These are phyloP conservation scores for Drosophila carrolli DNA, from an alignment of 1,140 invertebrate genomes.

Conservation along the genomic window DNA sequence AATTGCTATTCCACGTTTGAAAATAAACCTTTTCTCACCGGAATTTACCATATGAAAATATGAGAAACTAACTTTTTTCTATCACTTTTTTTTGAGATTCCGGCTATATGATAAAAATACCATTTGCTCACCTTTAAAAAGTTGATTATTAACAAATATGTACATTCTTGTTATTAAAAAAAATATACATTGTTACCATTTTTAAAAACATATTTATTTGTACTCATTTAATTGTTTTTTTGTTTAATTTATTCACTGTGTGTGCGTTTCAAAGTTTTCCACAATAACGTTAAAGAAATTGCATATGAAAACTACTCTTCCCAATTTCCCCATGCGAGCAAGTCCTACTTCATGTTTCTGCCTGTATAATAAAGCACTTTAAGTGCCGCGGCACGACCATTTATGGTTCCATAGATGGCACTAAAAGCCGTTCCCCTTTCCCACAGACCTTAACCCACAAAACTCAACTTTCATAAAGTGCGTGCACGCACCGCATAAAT, in stretches of 20 bases:
- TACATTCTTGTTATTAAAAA: too few species aligned
- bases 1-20: too few species aligned
- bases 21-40: too few species aligned
- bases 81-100: too few species aligned
- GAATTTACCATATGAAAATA: too few species aligned
- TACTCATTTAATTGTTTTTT: neutral
- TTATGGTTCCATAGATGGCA: constrained; percentile 53
- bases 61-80: too few species aligned
- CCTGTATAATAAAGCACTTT: constrained; percentile 46
- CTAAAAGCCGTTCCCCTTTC: constrained; percentile 30
- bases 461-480: constrained; percentile 34
- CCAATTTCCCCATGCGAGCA: constrained; percentile 2
- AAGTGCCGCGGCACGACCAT: constrained; percentile 57
- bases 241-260: neutral
- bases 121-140: too few species aligned
- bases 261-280: neutral
- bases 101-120: too few species aligned
- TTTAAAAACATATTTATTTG: neutral
- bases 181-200: neutral
- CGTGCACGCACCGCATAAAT: constrained; percentile 57
- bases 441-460: neutral
- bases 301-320: constrained; percentile 1
- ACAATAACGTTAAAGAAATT: neutral
- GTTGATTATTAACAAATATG: too few species aligned
- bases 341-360: constrained; percentile 4